Percentiles rank a stretch among this genome's conserved stretches.
These are phyloP conservation scores for Scaptomyza hsui DNA, from an alignment of 1,140 invertebrate genomes.

Conservation along the genomic window DNA sequence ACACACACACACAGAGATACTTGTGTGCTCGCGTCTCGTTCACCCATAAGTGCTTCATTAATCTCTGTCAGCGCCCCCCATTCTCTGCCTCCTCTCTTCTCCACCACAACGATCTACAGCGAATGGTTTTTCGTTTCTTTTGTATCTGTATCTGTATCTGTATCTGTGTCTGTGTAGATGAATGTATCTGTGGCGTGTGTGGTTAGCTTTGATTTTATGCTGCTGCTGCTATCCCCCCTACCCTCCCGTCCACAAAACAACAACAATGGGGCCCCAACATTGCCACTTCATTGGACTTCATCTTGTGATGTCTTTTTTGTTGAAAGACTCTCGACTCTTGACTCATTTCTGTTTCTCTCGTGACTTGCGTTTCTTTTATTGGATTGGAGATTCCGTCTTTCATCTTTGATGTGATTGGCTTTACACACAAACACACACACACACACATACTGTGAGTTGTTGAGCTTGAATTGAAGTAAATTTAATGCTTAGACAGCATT, in stretches of 20 bases:
- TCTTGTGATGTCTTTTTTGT: too few species aligned
- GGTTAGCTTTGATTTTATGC: conserved; percentile 58
- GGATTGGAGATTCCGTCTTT: conserved; percentile 28
- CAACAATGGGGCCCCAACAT: conserved; percentile 2
- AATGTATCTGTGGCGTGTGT: conserved; percentile 36
- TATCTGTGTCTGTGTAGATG: conserved; percentile 32
- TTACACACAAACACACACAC: not conserved
- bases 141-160: conserved; percentile 36
- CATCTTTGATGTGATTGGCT: conserved; percentile 39
- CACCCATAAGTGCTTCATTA: conserved; percentile 80
- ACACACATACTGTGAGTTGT: not conserved
- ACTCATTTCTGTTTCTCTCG: not conserved
- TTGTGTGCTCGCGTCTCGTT: conserved; percentile 52
- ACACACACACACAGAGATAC: conserved; percentile 13
- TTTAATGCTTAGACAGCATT: too few species aligned
- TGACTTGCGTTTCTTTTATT: conserved; percentile 35
- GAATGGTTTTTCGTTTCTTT: conserved; percentile 56
- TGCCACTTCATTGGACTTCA: conserved; percentile 47
- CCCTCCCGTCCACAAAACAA: too few species aligned
- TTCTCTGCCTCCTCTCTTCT: not conserved
- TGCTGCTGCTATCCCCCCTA: not conserved
- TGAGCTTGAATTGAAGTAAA: not conserved
- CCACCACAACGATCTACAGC: conserved; percentile 3
- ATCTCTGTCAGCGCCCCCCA: conserved; percentile 70
- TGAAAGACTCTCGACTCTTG: not conserved